Evolutionary conservation across 1,140 invertebrate genomes (phyloP).

Genomic region (Augochlora pura): DNA sequence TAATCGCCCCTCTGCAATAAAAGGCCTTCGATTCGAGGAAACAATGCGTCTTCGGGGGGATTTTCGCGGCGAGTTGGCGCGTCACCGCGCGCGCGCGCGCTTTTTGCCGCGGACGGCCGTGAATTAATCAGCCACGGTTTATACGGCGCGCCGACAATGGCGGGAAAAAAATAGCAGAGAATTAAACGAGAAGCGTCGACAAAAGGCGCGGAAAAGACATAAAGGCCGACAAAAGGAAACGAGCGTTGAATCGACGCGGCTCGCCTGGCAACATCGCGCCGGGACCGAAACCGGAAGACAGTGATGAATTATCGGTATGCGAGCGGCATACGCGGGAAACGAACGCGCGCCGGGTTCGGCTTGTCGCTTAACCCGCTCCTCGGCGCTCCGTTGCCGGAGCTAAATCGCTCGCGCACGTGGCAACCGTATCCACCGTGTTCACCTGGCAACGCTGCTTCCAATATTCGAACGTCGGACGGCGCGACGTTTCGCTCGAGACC

Average conservation of each 20-base stretch:
- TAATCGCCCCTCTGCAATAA: background rate
- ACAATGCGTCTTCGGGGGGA: constrained; percentile 18
- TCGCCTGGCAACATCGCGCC: background rate
- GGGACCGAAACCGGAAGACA: constrained; percentile 50
- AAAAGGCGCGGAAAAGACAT: background rate
- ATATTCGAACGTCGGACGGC: no score
- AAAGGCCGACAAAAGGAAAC: background rate
- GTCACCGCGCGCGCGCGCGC: no score
- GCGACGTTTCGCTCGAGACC: no score
- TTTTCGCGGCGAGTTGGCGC: background rate
- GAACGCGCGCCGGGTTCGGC: background rate
- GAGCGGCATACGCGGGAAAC: background rate
- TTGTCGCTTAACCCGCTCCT: background rate
- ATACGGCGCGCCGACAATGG: background rate
- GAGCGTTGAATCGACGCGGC: constrained; percentile 2
- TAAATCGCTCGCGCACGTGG: background rate
- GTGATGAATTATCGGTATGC: constrained; percentile 68
- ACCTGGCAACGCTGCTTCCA: no score
- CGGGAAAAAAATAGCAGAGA: constrained; percentile 4
- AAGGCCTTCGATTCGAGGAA: constrained; percentile 3
- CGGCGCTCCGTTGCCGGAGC: background rate
- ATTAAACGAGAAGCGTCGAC: constrained; percentile 3
- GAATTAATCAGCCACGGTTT: constrained; percentile 15
- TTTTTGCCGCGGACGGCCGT: no score
- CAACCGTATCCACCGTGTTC: no score